Base-by-base conservation (phyloP, 2,888 invertebrate species). In the Drosophila incognita region DNA sequence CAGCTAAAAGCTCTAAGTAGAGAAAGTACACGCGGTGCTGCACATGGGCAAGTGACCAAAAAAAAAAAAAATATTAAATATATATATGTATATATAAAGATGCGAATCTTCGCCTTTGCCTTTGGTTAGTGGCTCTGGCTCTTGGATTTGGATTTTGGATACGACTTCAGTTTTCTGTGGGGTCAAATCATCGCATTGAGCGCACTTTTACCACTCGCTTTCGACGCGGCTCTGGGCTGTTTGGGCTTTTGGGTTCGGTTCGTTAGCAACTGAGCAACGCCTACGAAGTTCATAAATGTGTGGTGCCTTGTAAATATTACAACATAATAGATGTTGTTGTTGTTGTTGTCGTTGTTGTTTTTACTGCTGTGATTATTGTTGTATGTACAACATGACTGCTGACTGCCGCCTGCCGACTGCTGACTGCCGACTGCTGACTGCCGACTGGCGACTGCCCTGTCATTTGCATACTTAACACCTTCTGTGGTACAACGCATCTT, bases 381-480 rank as follows among this genome's bases (percentile, higher is more conserved):
- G 61, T 61, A 29, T 40, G 36, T n/a, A 42, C 38, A 54, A 42
- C 60, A 60, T 79, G 65, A 33, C 38, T 36, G 49, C 57, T 24
- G 64, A 81, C 78, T 69, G 71, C 15, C 0, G 7, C 2, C 36
- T 36, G 36, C 15, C 2, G 61, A 64, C 75, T 71, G 83, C 81
- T 80, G 29, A 29, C 29, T 69, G 81, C 67, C 70, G 62, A 24
- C 35, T 35, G 48, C 56, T 13, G 61, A 81, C 79, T 70, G 69
- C 21, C 4, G 1, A 46, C 46, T 46, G 46, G 4, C 24, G 62
- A 80, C 76, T 73, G 83, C 82, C 89, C 87, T 79, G 90, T 90
- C 85, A 90, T 85, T 85, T 85, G 88, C 90, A 90, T 90, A 90
- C 85, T 85, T 85, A 85, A 85, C 90, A 85, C 85, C 85, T 85